Conservation (phyloP, 1,140 invertebrate species). For the Drosophila jambulina region DNA sequence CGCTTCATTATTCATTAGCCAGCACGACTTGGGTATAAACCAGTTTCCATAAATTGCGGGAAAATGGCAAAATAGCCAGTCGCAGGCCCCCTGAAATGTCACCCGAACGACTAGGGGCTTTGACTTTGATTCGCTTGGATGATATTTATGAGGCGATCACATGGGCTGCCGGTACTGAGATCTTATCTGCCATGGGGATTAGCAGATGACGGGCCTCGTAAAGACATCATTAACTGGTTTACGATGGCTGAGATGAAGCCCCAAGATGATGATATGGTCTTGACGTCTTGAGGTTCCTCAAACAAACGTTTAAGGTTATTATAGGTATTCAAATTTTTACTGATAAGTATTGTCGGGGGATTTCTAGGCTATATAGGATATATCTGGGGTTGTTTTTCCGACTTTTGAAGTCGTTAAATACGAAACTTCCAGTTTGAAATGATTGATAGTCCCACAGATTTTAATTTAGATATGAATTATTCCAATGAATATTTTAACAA, state of each 20-base stretch:
- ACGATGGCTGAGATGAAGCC: slow-evolving; percentile 29
- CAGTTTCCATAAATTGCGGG: slow-evolving; percentile 39
- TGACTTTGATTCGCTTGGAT: slow-evolving; percentile 19
- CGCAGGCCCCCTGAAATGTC: slow-evolving; percentile 20
- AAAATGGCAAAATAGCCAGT: slow-evolving; percentile 15
- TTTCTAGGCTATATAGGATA: slow-evolving; percentile 10
- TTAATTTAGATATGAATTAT: neutral
- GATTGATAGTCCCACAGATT: slow-evolving; percentile 10
- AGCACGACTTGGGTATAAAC: slow-evolving; percentile 26
- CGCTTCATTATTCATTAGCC: slow-evolving; percentile 36
- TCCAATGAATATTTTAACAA: neutral
- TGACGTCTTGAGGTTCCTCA: slow-evolving; percentile 29
- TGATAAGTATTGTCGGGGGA: slow-evolving; percentile 10
- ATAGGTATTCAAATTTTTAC: neutral
- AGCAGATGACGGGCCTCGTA: slow-evolving; percentile 38
- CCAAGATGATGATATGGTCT: slow-evolving; percentile 26
- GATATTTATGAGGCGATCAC: slow-evolving; percentile 47
- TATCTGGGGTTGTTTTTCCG: neutral
- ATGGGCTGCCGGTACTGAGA: slow-evolving; percentile 15
- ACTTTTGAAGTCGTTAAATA: neutral
- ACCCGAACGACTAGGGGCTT: slow-evolving; percentile 11
- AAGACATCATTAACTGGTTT: slow-evolving; percentile 68
- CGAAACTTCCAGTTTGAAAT: neutral
- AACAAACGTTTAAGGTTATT: slow-evolving; percentile 16
- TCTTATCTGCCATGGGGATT: slow-evolving; percentile 18